Evolutionary conservation across 2,888 invertebrate species (phyloP).

Genomic region (Lasioglossum vierecki): DNA sequence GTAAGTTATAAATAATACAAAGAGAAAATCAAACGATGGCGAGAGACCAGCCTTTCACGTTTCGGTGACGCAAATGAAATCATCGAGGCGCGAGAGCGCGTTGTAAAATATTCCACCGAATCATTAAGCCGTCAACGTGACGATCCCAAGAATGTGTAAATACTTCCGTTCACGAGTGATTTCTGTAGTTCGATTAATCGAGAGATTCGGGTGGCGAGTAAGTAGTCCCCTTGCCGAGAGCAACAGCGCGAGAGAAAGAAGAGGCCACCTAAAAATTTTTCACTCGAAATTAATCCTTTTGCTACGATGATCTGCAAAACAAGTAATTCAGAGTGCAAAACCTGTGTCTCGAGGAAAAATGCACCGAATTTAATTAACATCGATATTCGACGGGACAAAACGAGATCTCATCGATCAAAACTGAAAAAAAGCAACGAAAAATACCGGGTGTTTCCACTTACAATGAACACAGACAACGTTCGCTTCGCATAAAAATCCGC

Average conservation of each 20-base stretch:
- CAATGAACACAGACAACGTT: background rate
- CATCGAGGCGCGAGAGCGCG: conserved; percentile 13
- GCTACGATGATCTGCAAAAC: background rate
- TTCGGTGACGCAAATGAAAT: conserved; percentile 24
- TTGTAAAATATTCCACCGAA: conserved; percentile 41
- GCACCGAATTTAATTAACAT: conserved; percentile 44
- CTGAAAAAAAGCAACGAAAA: background rate
- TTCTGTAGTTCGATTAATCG: conserved; percentile 1
- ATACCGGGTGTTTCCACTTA: too few species aligned
- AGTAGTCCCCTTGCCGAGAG: conserved; percentile 4
- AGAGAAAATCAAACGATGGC: conserved; percentile 52
- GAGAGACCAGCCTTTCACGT: conserved; percentile 45
- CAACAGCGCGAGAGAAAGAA: background rate
- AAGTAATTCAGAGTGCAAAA: background rate
- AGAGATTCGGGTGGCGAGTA: background rate
- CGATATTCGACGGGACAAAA: background rate
- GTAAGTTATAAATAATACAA: conserved; percentile 46
- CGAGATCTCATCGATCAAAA: background rate
- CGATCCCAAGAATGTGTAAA: conserved; percentile 39
- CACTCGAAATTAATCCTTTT: background rate
- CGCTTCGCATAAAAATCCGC: background rate
- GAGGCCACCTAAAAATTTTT: background rate
- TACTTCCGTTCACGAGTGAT: conserved; percentile 29
- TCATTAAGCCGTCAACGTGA: conserved; percentile 25
- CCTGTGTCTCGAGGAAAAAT: conserved; percentile 13